A percentile compares a stretch with the other conserved stretches of the same genome.
Conservation (phyloP, 2,113 vertebrate species). For the Argyrosomus japonicus region DNA sequence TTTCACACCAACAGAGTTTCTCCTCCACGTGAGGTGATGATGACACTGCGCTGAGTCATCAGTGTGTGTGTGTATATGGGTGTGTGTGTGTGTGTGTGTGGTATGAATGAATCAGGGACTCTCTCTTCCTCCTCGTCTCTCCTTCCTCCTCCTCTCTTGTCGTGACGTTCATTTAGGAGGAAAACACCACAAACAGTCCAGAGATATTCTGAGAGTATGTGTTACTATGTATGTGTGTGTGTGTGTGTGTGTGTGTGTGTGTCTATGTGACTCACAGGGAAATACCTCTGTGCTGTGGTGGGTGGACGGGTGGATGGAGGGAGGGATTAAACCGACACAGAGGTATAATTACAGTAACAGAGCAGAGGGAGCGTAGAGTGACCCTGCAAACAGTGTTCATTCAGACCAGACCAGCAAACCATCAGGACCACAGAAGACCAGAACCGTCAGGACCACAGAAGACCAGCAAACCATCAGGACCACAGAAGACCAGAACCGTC, state of each 20-base stretch:
- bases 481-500: background rate
- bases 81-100: slow-evolving; percentile 53
- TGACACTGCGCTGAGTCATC: slow-evolving; percentile 69
- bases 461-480: background rate
- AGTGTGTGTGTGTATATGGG: slow-evolving; percentile 43
- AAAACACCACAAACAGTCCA: slow-evolving; percentile 75
- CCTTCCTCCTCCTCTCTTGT: slow-evolving; percentile 73
- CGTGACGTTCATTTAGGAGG: slow-evolving; percentile 75
- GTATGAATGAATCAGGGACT: slow-evolving; percentile 79
- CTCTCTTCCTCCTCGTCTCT: slow-evolving; percentile 71
- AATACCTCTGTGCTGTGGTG: slow-evolving; percentile 73
- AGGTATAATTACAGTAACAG: slow-evolving; percentile 84
- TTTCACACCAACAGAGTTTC: slow-evolving; percentile 67
- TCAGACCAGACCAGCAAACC: slow-evolving; percentile 57
- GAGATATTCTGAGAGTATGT: slow-evolving; percentile 64
- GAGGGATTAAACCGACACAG: slow-evolving; percentile 80
- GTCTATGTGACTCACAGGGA: slow-evolving; percentile 79
- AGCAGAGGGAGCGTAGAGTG: slow-evolving; percentile 77
- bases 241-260: slow-evolving; percentile 41
- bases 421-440: background rate
- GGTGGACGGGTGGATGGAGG: slow-evolving; percentile 66
- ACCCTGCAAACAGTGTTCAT: slow-evolving; percentile 81
- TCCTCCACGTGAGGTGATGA: slow-evolving; percentile 76
- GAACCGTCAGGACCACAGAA: background rate
- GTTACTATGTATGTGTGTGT: slow-evolving; percentile 33